These are phyloP conservation scores for Stramonita haemastoma DNA, from an alignment of 2,888 invertebrate genomes.

Conservation along the genomic window DNA sequence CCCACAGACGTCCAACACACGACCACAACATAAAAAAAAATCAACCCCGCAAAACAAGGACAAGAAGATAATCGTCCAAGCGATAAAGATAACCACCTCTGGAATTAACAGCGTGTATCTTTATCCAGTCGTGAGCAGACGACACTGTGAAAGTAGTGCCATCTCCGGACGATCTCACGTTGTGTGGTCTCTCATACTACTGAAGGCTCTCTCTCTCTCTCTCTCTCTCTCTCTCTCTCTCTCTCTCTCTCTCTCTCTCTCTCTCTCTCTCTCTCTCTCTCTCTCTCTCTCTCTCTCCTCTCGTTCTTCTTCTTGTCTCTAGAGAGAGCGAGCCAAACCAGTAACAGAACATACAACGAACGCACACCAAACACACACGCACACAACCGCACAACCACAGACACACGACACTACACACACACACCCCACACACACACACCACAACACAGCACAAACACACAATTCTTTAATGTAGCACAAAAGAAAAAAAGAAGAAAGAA, in stretches of 20 bases:
- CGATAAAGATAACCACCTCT: background rate
- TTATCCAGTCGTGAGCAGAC: too few species aligned
- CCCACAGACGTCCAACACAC: background rate
- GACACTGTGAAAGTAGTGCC: too few species aligned
- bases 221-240: background rate
- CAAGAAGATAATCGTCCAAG: background rate
- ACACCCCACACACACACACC: too few species aligned
- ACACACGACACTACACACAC: too few species aligned
- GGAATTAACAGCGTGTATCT: too few species aligned
- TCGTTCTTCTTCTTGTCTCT: background rate
- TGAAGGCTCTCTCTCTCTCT: background rate
- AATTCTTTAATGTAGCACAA: background rate
- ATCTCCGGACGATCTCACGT: too few species aligned
- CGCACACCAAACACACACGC: background rate
- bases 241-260: background rate
- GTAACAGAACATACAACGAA: background rate
- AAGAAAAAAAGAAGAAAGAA: background rate
- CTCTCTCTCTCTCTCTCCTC: background rate
- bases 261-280: constrained; percentile 6
- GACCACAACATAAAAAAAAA: background rate
- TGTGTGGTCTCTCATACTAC: background rate
- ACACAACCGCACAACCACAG: background rate
- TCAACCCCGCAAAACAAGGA: background rate
- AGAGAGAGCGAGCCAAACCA: background rate
- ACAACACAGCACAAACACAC: too few species aligned